These are phyloP conservation scores for Pteromalus puparum DNA, from an alignment of 1,140 invertebrate species.

Conservation along the genomic window DNA sequence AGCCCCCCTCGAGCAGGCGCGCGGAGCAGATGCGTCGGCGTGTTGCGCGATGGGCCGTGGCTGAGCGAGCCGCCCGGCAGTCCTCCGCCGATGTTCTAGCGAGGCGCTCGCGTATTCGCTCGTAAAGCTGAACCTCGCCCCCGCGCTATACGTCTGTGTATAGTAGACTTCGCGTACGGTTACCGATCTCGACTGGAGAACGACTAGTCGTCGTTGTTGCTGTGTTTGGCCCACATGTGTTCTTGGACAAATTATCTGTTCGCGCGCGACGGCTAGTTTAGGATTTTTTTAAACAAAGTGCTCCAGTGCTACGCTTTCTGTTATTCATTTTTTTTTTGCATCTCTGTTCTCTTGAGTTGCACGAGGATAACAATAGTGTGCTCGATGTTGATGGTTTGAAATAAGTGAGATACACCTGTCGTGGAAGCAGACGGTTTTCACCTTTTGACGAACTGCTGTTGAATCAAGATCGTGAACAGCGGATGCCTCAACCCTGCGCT, in stretches of 20 bases:
- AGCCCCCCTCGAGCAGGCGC: constrained; percentile 44
- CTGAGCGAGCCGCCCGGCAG: constrained; percentile 66
- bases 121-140: background rate
- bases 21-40: constrained; percentile 66
- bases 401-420: background rate
- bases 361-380: background rate
- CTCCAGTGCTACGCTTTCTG: background rate
- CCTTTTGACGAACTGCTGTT: no score
- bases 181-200: background rate
- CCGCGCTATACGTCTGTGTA: background rate
- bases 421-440: background rate
- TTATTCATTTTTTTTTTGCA: background rate
- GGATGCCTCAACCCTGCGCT: background rate
- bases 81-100: constrained; percentile 68
- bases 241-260: background rate
- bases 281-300: background rate
- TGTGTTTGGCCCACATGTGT: background rate
- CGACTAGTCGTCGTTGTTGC: background rate
- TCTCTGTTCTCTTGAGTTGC: no score
- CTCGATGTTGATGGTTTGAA: background rate
- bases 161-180: background rate
- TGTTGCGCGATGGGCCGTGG: constrained; percentile 68
- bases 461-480: background rate
- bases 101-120: constrained; percentile 59
- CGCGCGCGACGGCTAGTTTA: background rate